Evolutionary conservation across 2,797 vertebrate genomes (phyloP).

Genomic region (Premnoplex brunnescens): DNA sequence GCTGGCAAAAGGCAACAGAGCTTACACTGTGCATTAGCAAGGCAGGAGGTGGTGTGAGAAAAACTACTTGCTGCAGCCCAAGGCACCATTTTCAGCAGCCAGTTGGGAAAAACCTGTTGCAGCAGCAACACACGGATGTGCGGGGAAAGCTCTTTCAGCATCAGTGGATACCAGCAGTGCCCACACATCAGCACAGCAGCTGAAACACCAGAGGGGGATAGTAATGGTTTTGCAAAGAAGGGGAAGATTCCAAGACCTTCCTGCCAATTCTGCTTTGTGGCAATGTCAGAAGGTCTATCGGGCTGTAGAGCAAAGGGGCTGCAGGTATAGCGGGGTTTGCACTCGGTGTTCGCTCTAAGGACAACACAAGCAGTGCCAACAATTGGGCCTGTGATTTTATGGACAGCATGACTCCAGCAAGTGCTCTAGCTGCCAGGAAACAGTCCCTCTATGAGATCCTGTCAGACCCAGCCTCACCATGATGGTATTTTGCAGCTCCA

Average conservation of each 20-base stretch:
- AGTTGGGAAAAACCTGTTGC: neutral
- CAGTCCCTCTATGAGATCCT: neutral
- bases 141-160: neutral
- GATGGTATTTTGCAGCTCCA: neutral
- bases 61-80: neutral
- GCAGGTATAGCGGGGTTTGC: neutral
- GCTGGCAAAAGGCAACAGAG: slow-evolving; percentile 21
- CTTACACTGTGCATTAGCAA: slow-evolving; percentile 1
- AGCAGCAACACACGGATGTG: neutral
- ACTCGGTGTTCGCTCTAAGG: accelerated
- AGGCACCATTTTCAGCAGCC: neutral
- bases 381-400: neutral
- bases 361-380: neutral
- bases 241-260: neutral
- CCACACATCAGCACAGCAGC: neutral
- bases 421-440: neutral
- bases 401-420: neutral
- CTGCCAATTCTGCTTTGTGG: neutral
- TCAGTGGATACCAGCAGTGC: accelerated
- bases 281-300: neutral
- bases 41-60: neutral
- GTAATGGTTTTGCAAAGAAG: neutral
- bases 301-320: accelerated
- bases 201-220: neutral
- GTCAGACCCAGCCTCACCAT: neutral